These are phyloP conservation scores for Smittia aterrima DNA, from an alignment of 2,888 invertebrate genomes.

Conservation along the genomic window DNA sequence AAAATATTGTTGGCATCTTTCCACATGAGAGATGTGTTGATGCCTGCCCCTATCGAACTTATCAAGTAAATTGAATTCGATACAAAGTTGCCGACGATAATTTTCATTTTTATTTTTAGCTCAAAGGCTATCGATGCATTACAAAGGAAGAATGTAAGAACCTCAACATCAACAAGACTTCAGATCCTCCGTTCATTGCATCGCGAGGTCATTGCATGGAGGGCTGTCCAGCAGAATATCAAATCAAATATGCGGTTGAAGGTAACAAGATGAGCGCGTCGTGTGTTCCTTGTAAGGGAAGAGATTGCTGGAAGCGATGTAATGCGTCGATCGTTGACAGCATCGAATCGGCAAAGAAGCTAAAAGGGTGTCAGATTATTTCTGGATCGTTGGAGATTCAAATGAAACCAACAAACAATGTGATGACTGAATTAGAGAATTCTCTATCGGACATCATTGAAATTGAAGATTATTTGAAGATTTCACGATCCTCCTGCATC, in stretches of 20 bases:
- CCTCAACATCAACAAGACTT: background rate
- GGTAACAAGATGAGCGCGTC: slow-evolving; percentile 45
- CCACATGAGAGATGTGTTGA: slow-evolving; percentile 61
- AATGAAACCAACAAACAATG: slow-evolving; percentile 69
- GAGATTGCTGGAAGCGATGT: slow-evolving; percentile 69
- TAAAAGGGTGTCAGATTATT: slow-evolving; percentile 85
- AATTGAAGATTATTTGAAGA: slow-evolving; percentile 78
- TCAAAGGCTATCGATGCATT: slow-evolving; percentile 79
- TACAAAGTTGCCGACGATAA: background rate
- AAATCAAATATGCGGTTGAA: slow-evolving; percentile 51
- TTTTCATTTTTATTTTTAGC: slow-evolving; percentile 51
- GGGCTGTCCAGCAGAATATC: slow-evolving; percentile 61
- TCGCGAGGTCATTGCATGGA: slow-evolving; percentile 63
- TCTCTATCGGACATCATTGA: slow-evolving; percentile 78
- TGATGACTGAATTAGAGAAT: slow-evolving; percentile 73
- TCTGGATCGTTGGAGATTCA: slow-evolving; percentile 80
- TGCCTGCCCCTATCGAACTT: slow-evolving; percentile 71
- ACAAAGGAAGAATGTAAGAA: slow-evolving; percentile 65
- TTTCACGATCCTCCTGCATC: slow-evolving; percentile 79
- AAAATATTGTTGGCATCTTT: slow-evolving; percentile 64
- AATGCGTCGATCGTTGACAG: slow-evolving; percentile 70
- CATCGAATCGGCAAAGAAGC: slow-evolving; percentile 72
- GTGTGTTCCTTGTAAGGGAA: slow-evolving; percentile 54
- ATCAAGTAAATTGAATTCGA: slow-evolving; percentile 49
- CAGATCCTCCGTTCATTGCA: slow-evolving; percentile 58